Conservation (phyloP, 2,888 invertebrate species). For the Cyclophora punctaria region DNA sequence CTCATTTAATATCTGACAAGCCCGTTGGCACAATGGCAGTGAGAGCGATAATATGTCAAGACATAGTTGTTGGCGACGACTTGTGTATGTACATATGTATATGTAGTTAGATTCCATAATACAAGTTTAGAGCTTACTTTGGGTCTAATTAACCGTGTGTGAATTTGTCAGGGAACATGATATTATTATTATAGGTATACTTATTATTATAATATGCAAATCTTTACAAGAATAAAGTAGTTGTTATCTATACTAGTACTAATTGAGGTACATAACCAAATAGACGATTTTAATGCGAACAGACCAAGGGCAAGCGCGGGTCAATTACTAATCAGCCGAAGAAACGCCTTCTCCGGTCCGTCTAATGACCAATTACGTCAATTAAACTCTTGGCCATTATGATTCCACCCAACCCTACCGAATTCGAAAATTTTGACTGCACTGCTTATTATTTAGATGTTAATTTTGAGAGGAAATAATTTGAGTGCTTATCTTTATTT, state of each 20-base stretch:
- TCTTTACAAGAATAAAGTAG: slow-evolving; percentile 1
- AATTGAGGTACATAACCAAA: slow-evolving; percentile 11
- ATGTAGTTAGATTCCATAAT: too few species aligned
- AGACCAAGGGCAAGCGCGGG: slow-evolving; percentile 47
- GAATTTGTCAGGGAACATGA: too few species aligned
- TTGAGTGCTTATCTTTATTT: not conserved
- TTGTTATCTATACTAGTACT: slow-evolving; percentile 2
- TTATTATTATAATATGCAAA: not conserved
- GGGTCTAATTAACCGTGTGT: too few species aligned
- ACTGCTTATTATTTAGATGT: not conserved
- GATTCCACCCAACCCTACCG: slow-evolving; percentile 42
- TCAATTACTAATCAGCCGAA: slow-evolving; percentile 67
- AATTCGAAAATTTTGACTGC: not conserved
- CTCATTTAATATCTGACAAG: too few species aligned
- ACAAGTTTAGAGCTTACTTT: too few species aligned
- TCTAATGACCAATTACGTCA: slow-evolving; percentile 62
- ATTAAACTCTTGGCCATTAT: slow-evolving; percentile 61
- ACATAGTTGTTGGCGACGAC: too few species aligned
- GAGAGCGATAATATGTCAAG: too few species aligned
- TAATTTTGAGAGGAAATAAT: not conserved
- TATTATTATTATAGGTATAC: too few species aligned
- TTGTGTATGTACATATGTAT: too few species aligned
- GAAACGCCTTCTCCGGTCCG: slow-evolving; percentile 41
- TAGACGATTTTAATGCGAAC: slow-evolving; percentile 13
- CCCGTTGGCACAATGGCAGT: too few species aligned